Percentiles rank a stretch among this genome's conserved stretches.
These are phyloP conservation scores for Calliphora vicina DNA, from an alignment of 1,140 invertebrate species.

Conservation along the genomic window DNA sequence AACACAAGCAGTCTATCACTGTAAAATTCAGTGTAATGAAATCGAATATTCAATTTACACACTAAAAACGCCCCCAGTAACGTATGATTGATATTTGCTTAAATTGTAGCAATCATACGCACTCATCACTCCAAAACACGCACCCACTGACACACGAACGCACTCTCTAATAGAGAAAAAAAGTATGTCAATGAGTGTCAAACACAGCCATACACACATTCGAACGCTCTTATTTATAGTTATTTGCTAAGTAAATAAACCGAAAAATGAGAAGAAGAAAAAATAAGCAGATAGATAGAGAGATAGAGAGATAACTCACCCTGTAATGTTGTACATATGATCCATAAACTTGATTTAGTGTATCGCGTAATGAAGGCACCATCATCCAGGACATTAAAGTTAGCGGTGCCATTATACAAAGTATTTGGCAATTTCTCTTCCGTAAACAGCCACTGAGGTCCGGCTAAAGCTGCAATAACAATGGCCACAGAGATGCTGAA, in stretches of 20 bases:
- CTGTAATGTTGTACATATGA: slow-evolving; percentile 56
- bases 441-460: slow-evolving; percentile 61
- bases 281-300: no score
- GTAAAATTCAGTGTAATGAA: no score
- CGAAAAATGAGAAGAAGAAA: no score
- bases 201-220: no score
- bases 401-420: slow-evolving; percentile 60
- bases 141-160: no score
- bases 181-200: no score
- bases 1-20: no score
- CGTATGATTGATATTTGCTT: not conserved
- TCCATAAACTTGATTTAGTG: slow-evolving; percentile 62
- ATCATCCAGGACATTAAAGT: slow-evolving; percentile 58
- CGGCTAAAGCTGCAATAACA: slow-evolving; percentile 59
- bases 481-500: slow-evolving; percentile 61
- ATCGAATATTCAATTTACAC: not conserved
- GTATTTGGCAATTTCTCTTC: slow-evolving; percentile 60
- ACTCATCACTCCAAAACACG: not conserved
- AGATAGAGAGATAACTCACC: slow-evolving; percentile 46
- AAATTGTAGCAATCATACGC: not conserved
- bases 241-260: no score
- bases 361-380: slow-evolving; percentile 59
- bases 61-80: not conserved
- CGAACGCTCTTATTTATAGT: no score
- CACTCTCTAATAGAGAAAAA: no score